Conservation (phyloP, 2,888 invertebrate genomes). For the Coelinius sp. region DNA sequence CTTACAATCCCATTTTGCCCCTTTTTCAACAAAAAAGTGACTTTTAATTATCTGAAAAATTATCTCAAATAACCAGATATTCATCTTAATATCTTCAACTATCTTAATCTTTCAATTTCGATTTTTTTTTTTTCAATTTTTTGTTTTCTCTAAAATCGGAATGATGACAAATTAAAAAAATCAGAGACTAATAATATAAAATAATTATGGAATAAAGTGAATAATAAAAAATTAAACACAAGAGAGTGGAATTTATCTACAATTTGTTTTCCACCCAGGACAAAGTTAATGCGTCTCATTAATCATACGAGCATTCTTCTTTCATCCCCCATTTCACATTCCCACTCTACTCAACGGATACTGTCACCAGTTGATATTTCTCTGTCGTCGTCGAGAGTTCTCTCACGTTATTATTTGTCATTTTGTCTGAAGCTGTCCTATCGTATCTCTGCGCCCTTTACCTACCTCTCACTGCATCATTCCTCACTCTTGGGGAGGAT, state of each 20-base stretch:
- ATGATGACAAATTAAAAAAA: neutral
- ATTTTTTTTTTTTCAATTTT: too few relatives aligned
- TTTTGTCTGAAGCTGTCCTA: constrained; percentile 39
- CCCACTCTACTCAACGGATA: constrained; percentile 2
- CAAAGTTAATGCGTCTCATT: constrained; percentile 63
- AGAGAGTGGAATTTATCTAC: constrained; percentile 11
- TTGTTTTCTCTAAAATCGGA: too few relatives aligned
- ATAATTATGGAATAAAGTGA: constrained; percentile 1
- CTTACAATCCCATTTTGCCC: too few relatives aligned
- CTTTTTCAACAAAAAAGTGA: neutral
- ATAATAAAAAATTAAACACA: neutral
- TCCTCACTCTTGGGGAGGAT: constrained; percentile 17
- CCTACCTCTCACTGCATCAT: neutral
- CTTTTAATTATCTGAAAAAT: neutral
- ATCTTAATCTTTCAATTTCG: too few relatives aligned
- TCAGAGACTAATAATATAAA: too few relatives aligned
- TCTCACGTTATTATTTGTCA: constrained; percentile 64
- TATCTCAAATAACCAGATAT: too few relatives aligned
- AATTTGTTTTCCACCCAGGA: constrained; percentile 24
- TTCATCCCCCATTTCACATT: constrained; percentile 34
- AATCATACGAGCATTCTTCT: constrained; percentile 55
- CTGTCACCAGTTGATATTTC: constrained; percentile 49
- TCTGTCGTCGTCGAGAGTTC: constrained; percentile 42
- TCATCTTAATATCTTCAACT: too few relatives aligned
- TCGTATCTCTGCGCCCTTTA: constrained; percentile 16